Evolutionary conservation across 2,113 vertebrate species (phyloP).

Genomic region (Phycodurus eques): DNA sequence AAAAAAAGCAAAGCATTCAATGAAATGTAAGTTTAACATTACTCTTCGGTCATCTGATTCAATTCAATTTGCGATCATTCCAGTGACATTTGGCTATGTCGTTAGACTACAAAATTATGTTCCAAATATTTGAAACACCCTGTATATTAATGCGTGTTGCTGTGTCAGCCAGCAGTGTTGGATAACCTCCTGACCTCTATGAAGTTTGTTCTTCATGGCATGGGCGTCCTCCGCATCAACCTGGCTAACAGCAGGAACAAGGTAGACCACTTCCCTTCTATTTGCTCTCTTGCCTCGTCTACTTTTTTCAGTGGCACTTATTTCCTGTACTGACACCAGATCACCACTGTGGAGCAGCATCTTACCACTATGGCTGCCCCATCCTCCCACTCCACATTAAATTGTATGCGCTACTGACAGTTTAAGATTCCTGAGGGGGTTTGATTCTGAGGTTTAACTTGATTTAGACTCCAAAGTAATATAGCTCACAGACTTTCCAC

Average conservation of each 20-base stretch:
- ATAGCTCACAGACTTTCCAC: slow-evolving; percentile 16
- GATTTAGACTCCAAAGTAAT: slow-evolving; percentile 39
- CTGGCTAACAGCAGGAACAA: slow-evolving; percentile 75
- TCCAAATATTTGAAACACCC: background rate
- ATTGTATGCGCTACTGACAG: background rate
- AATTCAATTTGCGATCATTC: background rate
- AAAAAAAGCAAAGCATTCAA: background rate
- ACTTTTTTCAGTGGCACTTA: background rate
- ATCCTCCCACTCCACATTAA: background rate
- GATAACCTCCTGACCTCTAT: slow-evolving; percentile 80
- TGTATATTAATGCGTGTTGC: background rate
- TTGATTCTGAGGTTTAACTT: slow-evolving; percentile 35
- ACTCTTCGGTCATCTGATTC: background rate
- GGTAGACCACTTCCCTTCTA: slow-evolving; percentile 32
- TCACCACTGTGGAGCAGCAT: slow-evolving; percentile 48
- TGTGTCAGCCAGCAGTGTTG: slow-evolving; percentile 72
- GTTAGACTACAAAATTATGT: background rate
- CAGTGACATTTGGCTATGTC: too few relatives aligned
- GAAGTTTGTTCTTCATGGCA: slow-evolving; percentile 79
- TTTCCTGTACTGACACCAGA: slow-evolving; percentile 7
- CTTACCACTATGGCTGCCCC: background rate
- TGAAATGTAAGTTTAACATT: background rate
- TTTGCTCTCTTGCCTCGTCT: background rate
- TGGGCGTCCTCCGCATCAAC: slow-evolving; percentile 77
- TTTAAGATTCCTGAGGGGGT: background rate